Conservation (phyloP, 2,888 invertebrate genomes). For the Aspidapion aeneum region DNA sequence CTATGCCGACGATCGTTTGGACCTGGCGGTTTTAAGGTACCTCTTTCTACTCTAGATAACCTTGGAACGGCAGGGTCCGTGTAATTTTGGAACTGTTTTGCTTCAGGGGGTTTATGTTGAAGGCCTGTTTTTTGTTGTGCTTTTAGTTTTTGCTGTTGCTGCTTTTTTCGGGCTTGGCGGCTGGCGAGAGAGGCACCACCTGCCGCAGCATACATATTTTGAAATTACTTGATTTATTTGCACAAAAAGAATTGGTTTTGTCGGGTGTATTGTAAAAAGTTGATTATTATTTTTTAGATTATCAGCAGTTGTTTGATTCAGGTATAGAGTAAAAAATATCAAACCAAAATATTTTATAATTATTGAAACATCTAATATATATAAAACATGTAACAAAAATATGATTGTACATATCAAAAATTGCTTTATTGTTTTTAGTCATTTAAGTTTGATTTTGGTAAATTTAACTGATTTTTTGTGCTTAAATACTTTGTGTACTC, state of each 20-base stretch:
- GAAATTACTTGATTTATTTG: conserved; percentile 4
- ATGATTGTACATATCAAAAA: conserved; percentile 26
- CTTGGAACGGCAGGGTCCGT: conserved; percentile 52
- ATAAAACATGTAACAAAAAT: conserved; percentile 16
- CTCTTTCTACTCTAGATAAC: conserved; percentile 52
- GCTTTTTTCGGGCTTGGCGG: conserved; percentile 66
- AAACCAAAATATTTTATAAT: not conserved
- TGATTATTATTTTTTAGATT: not conserved
- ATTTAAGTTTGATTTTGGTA: conserved; percentile 35
- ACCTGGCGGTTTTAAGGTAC: conserved; percentile 42
- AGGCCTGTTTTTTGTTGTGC: conserved; percentile 52
- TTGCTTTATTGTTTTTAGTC: conserved; percentile 14
- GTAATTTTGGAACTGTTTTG: conserved; percentile 57
- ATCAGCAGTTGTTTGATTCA: not conserved
- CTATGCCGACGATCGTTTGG: conserved; percentile 43
- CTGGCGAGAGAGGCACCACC: conserved; percentile 85
- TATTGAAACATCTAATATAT: not conserved
- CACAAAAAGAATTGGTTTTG: not conserved
- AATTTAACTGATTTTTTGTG: conserved; percentile 30
- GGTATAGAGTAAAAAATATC: not conserved
- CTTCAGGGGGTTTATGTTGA: conserved; percentile 40
- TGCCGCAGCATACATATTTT: conserved; percentile 80
- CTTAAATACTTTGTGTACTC: conserved; percentile 29
- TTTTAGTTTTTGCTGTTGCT: conserved; percentile 49
- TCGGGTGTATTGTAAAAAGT: not conserved